Percentiles rank a stretch among this genome's conserved stretches.
Evolutionary conservation across 64 coral and sea anemone species (phyloP).

Genomic region (Montipora capricornis): DNA sequence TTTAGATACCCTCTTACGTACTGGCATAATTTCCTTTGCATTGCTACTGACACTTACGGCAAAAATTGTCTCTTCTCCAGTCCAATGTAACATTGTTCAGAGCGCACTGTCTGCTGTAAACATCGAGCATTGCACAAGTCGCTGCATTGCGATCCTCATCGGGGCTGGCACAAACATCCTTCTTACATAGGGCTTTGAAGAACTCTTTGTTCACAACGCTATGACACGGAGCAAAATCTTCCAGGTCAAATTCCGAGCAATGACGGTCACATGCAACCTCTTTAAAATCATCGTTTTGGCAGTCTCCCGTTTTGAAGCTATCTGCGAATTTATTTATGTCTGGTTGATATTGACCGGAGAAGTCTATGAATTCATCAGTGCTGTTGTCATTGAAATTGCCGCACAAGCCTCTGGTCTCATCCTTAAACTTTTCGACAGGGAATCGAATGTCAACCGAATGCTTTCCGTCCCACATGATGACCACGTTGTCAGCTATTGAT

Average conservation of each 20-base stretch:
- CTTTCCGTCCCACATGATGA: conserved; percentile 6
- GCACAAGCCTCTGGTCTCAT: neutral
- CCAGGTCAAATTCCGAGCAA: neutral
- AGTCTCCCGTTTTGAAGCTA: neutral
- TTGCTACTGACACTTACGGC: neutral
- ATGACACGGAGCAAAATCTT: neutral
- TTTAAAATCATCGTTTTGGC: neutral
- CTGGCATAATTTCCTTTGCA: neutral
- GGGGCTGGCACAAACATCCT: neutral
- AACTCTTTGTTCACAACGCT: neutral
- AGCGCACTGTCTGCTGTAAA: conserved; percentile 25
- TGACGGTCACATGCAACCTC: neutral
- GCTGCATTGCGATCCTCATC: neutral
- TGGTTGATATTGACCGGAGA: neutral
- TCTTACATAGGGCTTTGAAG: conserved; percentile 5
- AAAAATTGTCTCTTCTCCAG: neutral
- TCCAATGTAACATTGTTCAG: neutral
- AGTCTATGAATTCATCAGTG: neutral
- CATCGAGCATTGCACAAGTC: neutral
- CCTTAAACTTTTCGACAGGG: neutral
- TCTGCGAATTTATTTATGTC: neutral
- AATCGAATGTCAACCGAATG: neutral
- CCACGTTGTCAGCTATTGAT: neutral
- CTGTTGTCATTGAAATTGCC: conserved; percentile 33
- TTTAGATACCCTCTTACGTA: neutral